A percentile compares a stretch with the other conserved stretches of the same genome.
Evolutionary conservation across 2,888 invertebrate genomes (phyloP).

Genomic region (Athrips mouffetella): DNA sequence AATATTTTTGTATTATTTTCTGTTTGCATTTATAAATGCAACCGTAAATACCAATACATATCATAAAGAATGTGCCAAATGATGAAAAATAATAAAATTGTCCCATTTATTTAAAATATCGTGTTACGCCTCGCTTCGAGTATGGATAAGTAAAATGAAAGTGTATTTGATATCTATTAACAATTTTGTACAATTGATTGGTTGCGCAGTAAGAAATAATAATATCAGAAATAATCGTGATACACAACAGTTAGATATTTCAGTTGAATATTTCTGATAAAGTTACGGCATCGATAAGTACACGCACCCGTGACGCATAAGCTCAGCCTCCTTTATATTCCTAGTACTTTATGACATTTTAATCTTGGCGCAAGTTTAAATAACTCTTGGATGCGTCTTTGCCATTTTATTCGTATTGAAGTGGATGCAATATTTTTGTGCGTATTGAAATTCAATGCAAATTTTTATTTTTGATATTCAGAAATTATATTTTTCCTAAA

Average conservation of each 20-base stretch:
- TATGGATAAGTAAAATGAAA: conserved; percentile 6
- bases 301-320: not conserved
- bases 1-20: conserved; percentile 42
- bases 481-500: conserved; percentile 70
- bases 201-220: not conserved
- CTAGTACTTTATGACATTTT: conserved; percentile 16
- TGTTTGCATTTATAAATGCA: conserved; percentile 28
- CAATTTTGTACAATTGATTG: not conserved
- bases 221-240: not conserved
- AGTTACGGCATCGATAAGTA: not conserved
- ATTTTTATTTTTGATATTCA: conserved; percentile 75
- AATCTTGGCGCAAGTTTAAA: conserved; percentile 7
- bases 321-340: conserved; percentile 5
- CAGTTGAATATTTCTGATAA: not conserved
- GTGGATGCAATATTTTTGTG: conserved; percentile 52
- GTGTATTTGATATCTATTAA: conserved; percentile 3
- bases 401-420: conserved; percentile 37
- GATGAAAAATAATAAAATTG: conserved; percentile 37
- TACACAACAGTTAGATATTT: not conserved
- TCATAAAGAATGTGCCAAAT: conserved; percentile 65
- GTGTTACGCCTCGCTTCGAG: conserved; percentile 7
- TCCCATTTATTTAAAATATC: conserved; percentile 48
- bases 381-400: conserved; percentile 24
- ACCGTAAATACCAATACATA: conserved; percentile 47
- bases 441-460: conserved; percentile 49